Percentiles rank a stretch among this genome's conserved stretches.
These are phyloP conservation scores for Nymphalis c-album DNA, from an alignment of 2,888 invertebrate species.

Conservation along the genomic window DNA sequence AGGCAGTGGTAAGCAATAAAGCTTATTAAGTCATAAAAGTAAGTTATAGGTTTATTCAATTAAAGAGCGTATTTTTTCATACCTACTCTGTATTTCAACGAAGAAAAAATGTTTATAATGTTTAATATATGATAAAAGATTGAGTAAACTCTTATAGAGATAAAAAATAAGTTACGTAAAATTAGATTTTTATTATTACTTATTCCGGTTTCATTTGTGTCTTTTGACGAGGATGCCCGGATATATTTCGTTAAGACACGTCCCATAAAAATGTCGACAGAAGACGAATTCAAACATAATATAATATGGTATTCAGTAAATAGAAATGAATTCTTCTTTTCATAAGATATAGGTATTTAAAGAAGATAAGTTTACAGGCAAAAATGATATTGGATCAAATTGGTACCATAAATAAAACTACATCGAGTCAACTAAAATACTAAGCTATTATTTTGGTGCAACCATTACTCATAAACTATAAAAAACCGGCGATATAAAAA, in stretches of 20 bases:
- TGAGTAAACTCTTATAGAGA: no score
- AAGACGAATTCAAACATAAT: no score
- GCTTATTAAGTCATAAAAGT: background rate
- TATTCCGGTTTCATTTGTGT: no score
- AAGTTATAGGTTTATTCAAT: constrained; percentile 1
- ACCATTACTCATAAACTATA: constrained; percentile 2
- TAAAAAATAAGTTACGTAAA: no score
- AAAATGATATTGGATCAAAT: background rate
- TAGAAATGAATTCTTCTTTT: no score
- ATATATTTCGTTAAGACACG: no score
- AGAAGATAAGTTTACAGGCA: no score
- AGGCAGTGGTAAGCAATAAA: constrained; percentile 25
- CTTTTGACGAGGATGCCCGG: no score
- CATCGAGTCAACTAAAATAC: background rate
- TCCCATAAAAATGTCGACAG: no score
- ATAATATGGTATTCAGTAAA: no score
- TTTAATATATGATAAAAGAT: background rate
- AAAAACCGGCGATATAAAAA: constrained; percentile 10
- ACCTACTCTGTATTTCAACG: background rate
- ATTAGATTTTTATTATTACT: no score
- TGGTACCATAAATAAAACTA: background rate
- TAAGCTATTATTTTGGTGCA: constrained; percentile 19
- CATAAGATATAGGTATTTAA: no score
- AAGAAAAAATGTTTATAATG: background rate
- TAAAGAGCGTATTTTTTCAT: background rate